Evolutionary conservation across 2,113 vertebrate genomes (phyloP), one percentile per base, ranked within the genome.

Genomic region (Podocnemis expansa): DNA sequence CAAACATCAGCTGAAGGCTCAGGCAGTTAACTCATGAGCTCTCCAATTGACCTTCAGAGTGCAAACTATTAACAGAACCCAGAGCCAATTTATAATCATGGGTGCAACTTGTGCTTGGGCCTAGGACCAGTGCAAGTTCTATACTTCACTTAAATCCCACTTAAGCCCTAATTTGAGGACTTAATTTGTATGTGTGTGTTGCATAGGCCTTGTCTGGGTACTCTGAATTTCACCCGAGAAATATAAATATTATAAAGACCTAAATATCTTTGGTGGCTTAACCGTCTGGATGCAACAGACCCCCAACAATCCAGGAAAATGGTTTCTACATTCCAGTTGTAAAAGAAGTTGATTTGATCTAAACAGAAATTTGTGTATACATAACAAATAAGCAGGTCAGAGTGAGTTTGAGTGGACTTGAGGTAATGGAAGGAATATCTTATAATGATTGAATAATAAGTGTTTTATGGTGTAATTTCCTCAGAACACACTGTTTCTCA

Each of bases 191-290:
- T 45, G 11, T 27, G 25, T 45, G 41, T 29, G 25, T 11, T 29
- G 41, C 5, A 45, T 52, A 84, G 89, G 81, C 31, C 41, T 86
- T 82, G 12, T 90, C 84, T 86, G 24, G 54, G 73, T 54, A 45
- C 45, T 2, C 41, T 45, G 24, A 96, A 81, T 10, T 75, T 93
- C 58, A 84, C 88, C 89, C 87, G 92, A 91, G 45, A 45, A 95
- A 89, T 29, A 95, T 55, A 94, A 78, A 78, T 43, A 45, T 29
- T 45, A 41, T 49, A 70, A 5, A 34, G n/a, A 56, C 84, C 73
- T 67, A 82, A 91, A 29, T 10, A 49, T 47, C 75, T 31, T 78
- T 29, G 25, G 43, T 49, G 43, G 49, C 45, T 78, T 47, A 78
- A 47, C 17, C 17, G 8, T 49, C 27, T 47, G 14, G 75, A 47